Conservation (phyloP, 1,140 invertebrate species). For the Drepana arcuata region DNA sequence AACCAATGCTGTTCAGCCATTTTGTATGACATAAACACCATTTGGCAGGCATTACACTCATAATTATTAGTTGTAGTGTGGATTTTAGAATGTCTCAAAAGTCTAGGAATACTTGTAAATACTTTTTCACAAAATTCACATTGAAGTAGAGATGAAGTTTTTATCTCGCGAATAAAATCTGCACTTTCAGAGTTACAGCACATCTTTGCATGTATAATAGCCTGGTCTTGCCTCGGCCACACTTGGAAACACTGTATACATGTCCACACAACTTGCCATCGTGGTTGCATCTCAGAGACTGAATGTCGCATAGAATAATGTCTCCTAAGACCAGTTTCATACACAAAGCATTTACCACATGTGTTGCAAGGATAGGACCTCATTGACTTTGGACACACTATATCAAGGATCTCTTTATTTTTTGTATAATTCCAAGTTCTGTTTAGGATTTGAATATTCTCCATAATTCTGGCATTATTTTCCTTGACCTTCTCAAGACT, state of each 20-base stretch:
- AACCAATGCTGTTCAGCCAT: slow-evolving; percentile 54
- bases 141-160: slow-evolving; percentile 45
- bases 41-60: slow-evolving; percentile 52
- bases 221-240: slow-evolving; percentile 49
- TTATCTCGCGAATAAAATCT: slow-evolving; percentile 44
- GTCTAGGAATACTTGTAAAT: slow-evolving; percentile 54
- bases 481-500: slow-evolving; percentile 61
- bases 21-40: slow-evolving; percentile 49
- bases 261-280: slow-evolving; percentile 63
- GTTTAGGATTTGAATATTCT: slow-evolving; percentile 63
- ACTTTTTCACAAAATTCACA: slow-evolving; percentile 66
- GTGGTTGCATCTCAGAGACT: slow-evolving; percentile 31
- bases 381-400: slow-evolving; percentile 36
- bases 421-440: slow-evolving; percentile 58
- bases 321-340: slow-evolving; percentile 51
- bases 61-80: slow-evolving; percentile 52
- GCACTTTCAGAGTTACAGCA: slow-evolving; percentile 34
- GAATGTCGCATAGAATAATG: slow-evolving; percentile 44
- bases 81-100: slow-evolving; percentile 45
- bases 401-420: slow-evolving; percentile 52
- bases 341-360: slow-evolving; percentile 60
- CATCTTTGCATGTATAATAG: slow-evolving; percentile 36
- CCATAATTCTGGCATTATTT: slow-evolving; percentile 62
- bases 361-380: slow-evolving; percentile 41
- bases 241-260: slow-evolving; percentile 62